Evolutionary conservation across 2,113 vertebrate genomes (phyloP).

Genomic region (Phylloscopus trochiloides): DNA sequence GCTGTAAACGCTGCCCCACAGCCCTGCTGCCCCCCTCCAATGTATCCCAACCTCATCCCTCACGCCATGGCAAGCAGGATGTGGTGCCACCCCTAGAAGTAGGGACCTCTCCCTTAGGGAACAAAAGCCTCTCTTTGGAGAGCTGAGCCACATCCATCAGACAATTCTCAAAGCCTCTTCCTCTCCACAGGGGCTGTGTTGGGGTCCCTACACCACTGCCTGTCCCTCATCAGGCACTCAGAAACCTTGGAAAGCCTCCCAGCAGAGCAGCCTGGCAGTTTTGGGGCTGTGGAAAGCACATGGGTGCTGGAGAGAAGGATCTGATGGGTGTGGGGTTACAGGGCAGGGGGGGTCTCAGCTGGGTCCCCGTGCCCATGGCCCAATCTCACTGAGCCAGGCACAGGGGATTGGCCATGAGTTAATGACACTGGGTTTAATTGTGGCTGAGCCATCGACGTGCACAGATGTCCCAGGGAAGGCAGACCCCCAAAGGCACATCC

Average conservation of each 20-base stretch:
- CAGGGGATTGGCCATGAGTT: fast-evolving
- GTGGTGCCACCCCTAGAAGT: not conserved
- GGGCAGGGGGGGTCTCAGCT: not conserved
- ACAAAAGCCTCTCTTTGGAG: not conserved
- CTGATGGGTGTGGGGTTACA: not conserved
- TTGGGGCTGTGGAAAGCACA: not conserved
- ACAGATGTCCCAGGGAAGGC: not conserved
- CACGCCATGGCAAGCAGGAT: not conserved
- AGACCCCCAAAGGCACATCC: not conserved
- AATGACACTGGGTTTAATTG: not conserved
- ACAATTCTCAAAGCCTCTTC: not conserved
- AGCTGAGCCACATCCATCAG: not conserved
- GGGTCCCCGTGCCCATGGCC: not conserved
- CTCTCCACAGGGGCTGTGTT: fast-evolving
- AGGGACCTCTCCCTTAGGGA: not conserved
- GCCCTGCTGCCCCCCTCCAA: not conserved
- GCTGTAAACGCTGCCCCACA: not conserved
- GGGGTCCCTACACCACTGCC: fast-evolving
- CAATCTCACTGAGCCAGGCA: not conserved
- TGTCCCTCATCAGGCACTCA: not conserved
- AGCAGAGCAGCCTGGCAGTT: not conserved
- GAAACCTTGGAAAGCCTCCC: not conserved
- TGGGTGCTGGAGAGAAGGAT: not conserved
- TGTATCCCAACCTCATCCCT: not conserved
- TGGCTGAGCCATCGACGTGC: fast-evolving